A percentile compares a stretch with the other conserved stretches of the same genome.
These are phyloP conservation scores for Mantis religiosa DNA, from an alignment of 2,888 invertebrate species.

Conservation along the genomic window DNA sequence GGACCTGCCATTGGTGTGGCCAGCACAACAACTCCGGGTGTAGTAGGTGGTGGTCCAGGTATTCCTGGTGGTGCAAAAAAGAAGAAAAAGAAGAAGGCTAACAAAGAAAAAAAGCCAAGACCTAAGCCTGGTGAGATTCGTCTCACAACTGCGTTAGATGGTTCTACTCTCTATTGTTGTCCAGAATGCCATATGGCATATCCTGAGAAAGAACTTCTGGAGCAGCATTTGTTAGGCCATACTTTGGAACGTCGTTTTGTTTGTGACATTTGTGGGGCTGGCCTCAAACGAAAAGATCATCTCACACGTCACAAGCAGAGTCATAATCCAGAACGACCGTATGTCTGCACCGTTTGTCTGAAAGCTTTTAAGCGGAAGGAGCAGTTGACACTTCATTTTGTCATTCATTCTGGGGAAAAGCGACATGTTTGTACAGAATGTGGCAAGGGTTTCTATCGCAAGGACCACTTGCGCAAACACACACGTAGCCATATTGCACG, in stretches of 20 bases:
- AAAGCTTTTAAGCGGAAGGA: slow-evolving; percentile 88
- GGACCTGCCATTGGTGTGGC: slow-evolving; percentile 29
- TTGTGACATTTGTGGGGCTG: slow-evolving; percentile 86
- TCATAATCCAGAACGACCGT: slow-evolving; percentile 84
- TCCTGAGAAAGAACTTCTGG: slow-evolving; percentile 76
- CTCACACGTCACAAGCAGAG: slow-evolving; percentile 81
- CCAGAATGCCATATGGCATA: slow-evolving; percentile 89
- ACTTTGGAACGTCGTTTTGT: slow-evolving; percentile 81
- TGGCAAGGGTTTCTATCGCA: slow-evolving; percentile 84
- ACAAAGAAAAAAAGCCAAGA: slow-evolving; percentile 75
- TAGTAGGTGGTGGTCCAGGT: slow-evolving; percentile 39
- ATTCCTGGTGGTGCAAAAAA: slow-evolving; percentile 51
- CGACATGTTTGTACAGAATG: slow-evolving; percentile 83
- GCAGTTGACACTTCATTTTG: slow-evolving; percentile 81
- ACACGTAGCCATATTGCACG: slow-evolving; percentile 80
- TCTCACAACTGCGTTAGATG: slow-evolving; percentile 58
- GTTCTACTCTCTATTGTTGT: slow-evolving; percentile 80
- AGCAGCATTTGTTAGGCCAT: slow-evolving; percentile 82
- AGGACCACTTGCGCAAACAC: slow-evolving; percentile 82
- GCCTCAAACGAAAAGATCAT: slow-evolving; percentile 81
- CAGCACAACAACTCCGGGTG: slow-evolving; percentile 42
- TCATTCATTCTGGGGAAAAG: slow-evolving; percentile 86
- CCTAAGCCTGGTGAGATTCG: slow-evolving; percentile 82
- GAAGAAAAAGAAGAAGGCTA: slow-evolving; percentile 75
- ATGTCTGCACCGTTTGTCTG: slow-evolving; percentile 81